These are phyloP conservation scores for Scaptomyza flava DNA, from an alignment of 2,888 invertebrate genomes.

Conservation along the genomic window DNA sequence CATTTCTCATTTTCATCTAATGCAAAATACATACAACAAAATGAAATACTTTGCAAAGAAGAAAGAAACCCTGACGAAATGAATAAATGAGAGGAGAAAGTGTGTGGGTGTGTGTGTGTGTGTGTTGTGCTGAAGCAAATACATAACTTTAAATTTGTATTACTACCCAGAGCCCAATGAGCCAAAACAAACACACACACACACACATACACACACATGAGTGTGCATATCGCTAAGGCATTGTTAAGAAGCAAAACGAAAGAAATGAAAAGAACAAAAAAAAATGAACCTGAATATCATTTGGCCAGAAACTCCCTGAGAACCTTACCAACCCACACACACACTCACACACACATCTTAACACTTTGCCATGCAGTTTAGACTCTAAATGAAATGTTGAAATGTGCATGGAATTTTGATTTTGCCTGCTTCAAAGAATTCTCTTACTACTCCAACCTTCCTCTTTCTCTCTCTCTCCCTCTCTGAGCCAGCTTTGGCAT, in stretches of 20 bases:
- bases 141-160: constrained; percentile 81
- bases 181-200: constrained; percentile 30
- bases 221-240: constrained; percentile 44
- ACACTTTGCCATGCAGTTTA: constrained; percentile 63
- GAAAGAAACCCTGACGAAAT: constrained; percentile 64
- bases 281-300: constrained; percentile 65
- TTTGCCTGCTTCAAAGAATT: constrained; percentile 54
- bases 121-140: constrained; percentile 45
- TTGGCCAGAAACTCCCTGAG: constrained; percentile 62
- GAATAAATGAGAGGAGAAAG: constrained; percentile 63
- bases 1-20: constrained; percentile 78
- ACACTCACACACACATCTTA: constrained; percentile 7
- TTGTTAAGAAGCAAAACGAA: constrained; percentile 53
- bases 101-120: constrained; percentile 32
- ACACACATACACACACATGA: constrained; percentile 9
- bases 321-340: constrained; percentile 13
- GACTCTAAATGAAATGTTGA: constrained; percentile 82
- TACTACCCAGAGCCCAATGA: constrained; percentile 77
- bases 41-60: constrained; percentile 26
- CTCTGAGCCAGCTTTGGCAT: too few species aligned
- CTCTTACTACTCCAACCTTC: constrained; percentile 5
- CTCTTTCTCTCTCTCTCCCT: neutral
- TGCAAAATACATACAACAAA: constrained; percentile 65
- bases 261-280: constrained; percentile 20
- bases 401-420: constrained; percentile 83